A percentile compares a stretch with the other conserved stretches of the same genome.
Conservation (phyloP, 2,888 invertebrate genomes). For the Noctua fimbriata region DNA sequence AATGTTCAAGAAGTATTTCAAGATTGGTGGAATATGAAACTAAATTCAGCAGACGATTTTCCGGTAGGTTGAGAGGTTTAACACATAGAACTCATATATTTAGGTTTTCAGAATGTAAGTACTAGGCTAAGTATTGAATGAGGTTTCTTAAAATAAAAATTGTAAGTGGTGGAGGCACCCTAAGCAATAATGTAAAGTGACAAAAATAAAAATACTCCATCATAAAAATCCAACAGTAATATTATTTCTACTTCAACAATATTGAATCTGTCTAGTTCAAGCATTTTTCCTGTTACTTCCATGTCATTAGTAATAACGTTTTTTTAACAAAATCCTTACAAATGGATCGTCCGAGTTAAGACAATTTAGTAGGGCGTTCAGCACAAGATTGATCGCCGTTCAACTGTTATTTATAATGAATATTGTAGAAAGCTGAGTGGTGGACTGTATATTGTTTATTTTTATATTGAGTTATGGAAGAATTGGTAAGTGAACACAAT, state of each 20-base stretch:
- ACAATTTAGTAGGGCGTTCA: conserved; percentile 80
- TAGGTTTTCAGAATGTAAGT: neutral
- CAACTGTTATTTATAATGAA: conserved; percentile 81
- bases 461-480: conserved; percentile 6
- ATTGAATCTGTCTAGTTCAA: conserved; percentile 71
- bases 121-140: neutral
- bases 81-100: neutral
- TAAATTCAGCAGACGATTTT: neutral
- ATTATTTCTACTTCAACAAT: conserved; percentile 56
- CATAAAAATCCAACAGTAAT: neutral
- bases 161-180: neutral
- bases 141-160: neutral
- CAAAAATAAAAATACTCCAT: neutral
- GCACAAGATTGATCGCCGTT: conserved; percentile 80
- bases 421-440: conserved; percentile 69
- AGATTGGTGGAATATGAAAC: neutral
- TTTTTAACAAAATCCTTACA: conserved; percentile 78
- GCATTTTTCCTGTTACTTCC: conserved; percentile 78
- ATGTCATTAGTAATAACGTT: conserved; percentile 82
- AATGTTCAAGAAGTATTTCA: conserved; percentile 4
- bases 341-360: conserved; percentile 83
- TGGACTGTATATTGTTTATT: conserved; percentile 24
- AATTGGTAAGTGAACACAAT: neutral
- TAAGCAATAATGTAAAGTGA: neutral
- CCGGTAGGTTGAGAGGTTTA: neutral